A percentile compares a stretch with the other conserved stretches of the same genome.
These are phyloP conservation scores for Forbesichthys agassizii DNA, from an alignment of 2,113 vertebrate genomes.

Conservation along the genomic window DNA sequence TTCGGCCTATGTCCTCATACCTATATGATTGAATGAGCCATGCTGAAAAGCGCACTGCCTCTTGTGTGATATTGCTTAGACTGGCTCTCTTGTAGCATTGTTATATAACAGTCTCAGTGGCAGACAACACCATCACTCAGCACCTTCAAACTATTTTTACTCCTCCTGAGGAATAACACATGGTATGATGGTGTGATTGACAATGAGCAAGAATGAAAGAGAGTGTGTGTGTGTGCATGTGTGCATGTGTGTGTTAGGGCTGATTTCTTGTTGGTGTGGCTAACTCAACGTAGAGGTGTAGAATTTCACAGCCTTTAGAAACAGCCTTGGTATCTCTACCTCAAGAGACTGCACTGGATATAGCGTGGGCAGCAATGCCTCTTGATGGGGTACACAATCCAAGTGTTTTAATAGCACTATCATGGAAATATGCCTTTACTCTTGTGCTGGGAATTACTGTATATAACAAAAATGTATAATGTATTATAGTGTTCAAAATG, in stretches of 20 bases:
- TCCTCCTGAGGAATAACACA: conserved; percentile 22
- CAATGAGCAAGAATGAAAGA: neutral
- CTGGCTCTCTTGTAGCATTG: conserved; percentile 31
- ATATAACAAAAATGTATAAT: too few species aligned
- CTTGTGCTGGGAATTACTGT: too few species aligned
- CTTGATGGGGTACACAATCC: too few species aligned
- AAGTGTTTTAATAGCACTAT: too few species aligned
- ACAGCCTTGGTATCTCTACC: conserved; percentile 1
- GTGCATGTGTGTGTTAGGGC: neutral
- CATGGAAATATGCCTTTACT: too few species aligned
- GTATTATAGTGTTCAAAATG: too few species aligned
- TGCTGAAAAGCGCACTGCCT: too few species aligned
- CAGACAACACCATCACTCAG: conserved; percentile 49
- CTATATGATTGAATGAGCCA: too few species aligned
- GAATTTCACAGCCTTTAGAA: conserved; percentile 13
- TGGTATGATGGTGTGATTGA: conserved; percentile 22
- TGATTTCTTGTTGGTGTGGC: neutral
- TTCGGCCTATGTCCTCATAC: too few species aligned
- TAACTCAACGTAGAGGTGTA: conserved; percentile 1
- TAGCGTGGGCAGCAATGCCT: too few species aligned
- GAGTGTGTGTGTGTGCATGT: neutral
- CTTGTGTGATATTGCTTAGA: neutral
- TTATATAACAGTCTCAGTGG: conserved; percentile 41
- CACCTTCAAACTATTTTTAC: conserved; percentile 59
- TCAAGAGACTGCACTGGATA: neutral